These are phyloP conservation scores for Temnothorax longispinosus DNA, from an alignment of 1,140 invertebrate species.

Conservation along the genomic window DNA sequence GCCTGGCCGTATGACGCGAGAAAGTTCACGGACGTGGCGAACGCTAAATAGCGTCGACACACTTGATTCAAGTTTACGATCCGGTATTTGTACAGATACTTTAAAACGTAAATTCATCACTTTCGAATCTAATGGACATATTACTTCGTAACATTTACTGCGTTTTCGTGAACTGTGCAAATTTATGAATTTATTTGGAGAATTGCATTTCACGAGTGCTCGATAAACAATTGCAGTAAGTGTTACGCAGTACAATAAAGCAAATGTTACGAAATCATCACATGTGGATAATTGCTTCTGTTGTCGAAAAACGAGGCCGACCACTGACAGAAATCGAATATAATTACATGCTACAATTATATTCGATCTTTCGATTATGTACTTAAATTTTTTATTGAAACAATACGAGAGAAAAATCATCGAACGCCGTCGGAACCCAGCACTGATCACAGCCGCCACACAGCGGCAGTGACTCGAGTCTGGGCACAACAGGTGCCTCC, in stretches of 20 bases:
- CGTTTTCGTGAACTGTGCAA: neutral
- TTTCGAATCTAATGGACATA: neutral
- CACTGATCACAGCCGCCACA: conserved; percentile 57
- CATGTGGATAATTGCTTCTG: neutral
- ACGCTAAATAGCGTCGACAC: neutral
- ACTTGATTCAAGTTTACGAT: neutral
- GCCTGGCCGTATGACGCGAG: neutral
- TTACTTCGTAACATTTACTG: neutral
- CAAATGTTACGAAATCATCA: neutral
- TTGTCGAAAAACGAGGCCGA: neutral
- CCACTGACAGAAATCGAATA: neutral
- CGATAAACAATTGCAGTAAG: neutral
- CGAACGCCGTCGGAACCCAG: neutral
- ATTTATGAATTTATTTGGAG: neutral
- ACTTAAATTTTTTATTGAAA: no score
- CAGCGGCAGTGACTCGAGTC: conserved; percentile 62
- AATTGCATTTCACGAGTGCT: conserved; percentile 1
- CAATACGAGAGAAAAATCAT: neutral
- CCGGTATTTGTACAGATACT: neutral
- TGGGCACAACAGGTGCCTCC: conserved; percentile 69
- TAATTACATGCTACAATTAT: neutral
- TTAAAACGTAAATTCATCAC: neutral
- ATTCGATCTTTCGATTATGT: neutral
- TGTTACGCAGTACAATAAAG: no score
- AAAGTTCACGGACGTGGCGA: neutral